Base-by-base conservation (phyloP, 2,888 invertebrate species). In the Drosophila subquinaria region DNA sequence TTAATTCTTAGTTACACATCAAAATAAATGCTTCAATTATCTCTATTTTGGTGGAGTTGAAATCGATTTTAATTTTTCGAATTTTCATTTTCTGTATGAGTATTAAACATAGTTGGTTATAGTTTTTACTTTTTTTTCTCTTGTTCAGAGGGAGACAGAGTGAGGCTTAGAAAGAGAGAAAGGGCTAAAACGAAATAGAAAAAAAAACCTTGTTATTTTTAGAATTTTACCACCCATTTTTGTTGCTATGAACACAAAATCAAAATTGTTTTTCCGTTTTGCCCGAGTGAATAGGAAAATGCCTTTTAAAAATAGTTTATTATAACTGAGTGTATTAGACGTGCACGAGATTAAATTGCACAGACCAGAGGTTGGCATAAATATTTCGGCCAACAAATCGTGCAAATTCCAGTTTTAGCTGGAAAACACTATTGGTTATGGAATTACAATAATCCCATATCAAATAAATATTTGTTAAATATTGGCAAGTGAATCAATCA, bases 11-110 rank as follows among this genome's bases (percentile, higher is more conserved):
- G 42, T 59, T 45, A 33, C 47, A 66, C 69, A 68, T 78, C 64
- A 71, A 80, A 82, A 76, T 71, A 84, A 87, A 87, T 84, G 81
- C 75, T 48, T 74, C 72, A 80, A 82, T 69, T 84, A 74, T 64
- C 65, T 50, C 43, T 50, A 11, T 17, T 40, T 40, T 67, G 53
- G 62, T 69, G 59, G 60, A 66, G 55, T 70, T 76, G 35, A 55
- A 71, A 67, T 73, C 56, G 63, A 67, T 57, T 62, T 63, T 63
- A 52, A 36, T 68, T 23, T 59, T 8, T 6, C 15, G 36, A 11
- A 20, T 42, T 60, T 59, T 56, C 40, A 23, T 57, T 48, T 64
- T 66, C 47, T 65, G 30, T 8, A 27, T 15, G 57, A 36, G 15
- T 53, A 69, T 63, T 72, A 20, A 35, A 53, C 42, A 62, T 42